Evolutionary conservation across 2,113 vertebrate genomes (phyloP).

Genomic region (Calcarius ornatus): DNA sequence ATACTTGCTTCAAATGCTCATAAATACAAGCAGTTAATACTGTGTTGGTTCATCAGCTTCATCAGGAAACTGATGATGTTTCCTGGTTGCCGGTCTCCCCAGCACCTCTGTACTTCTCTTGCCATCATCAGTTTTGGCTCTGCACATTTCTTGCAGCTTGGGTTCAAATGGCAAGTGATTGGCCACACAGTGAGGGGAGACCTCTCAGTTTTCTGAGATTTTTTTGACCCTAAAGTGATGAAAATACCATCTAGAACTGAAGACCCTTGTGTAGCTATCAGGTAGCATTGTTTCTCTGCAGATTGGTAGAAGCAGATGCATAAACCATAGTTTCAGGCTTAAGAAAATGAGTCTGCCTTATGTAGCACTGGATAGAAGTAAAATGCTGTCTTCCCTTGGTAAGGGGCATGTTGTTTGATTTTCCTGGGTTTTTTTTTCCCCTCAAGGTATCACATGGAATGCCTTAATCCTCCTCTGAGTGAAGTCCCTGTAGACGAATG

Average conservation of each 20-base stretch:
- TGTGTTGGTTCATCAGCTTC: not conserved
- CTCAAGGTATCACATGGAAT: constrained; percentile 97
- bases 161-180: not conserved
- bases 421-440: not conserved
- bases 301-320: not conserved
- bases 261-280: not conserved
- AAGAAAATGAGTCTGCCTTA: not conserved
- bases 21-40: not conserved
- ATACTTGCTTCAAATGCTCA: not conserved
- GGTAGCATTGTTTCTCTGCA: not conserved
- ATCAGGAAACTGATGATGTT: not conserved
- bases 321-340: not conserved
- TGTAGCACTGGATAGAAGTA: not conserved
- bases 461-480: constrained; percentile 88
- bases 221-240: not conserved
- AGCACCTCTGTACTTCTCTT: not conserved
- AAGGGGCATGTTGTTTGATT: not conserved
- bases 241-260: not conserved
- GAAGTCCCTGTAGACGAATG: constrained; percentile 95
- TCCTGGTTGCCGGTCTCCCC: not conserved
- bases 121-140: not conserved
- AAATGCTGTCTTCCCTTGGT: not conserved
- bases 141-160: not conserved
- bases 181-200: not conserved
- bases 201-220: fast-evolving